These are phyloP conservation scores for Pelochelys cantorii DNA, from an alignment of 2,797 vertebrate genomes.

Conservation along the genomic window DNA sequence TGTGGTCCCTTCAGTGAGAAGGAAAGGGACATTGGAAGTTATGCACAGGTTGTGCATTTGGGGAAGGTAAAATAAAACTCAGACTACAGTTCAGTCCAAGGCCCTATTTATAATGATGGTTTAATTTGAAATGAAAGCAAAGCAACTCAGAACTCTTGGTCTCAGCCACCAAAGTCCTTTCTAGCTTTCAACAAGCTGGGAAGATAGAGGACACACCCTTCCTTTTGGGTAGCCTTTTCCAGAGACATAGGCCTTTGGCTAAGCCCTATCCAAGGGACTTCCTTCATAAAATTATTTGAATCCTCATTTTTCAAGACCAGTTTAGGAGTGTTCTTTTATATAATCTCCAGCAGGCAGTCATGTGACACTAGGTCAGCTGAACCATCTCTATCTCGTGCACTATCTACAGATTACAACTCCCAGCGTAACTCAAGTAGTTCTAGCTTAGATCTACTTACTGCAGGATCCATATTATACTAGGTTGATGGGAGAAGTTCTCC, in stretches of 20 bases:
- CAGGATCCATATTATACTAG: no score
- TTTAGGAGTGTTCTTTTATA: background rate
- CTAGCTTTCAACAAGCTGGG: background rate
- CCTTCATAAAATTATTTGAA: background rate
- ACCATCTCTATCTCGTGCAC: rapidly evolving
- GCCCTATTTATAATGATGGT: background rate
- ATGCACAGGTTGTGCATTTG: background rate
- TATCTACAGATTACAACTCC: background rate
- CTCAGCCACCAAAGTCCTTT: background rate
- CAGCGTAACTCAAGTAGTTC: background rate
- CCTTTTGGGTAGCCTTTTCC: background rate
- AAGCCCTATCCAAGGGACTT: background rate
- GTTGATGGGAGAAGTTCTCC: no score
- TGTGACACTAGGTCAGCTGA: rapidly evolving
- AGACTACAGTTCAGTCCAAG: background rate
- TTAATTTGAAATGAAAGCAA: constrained; percentile 7
- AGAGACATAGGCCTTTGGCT: background rate
- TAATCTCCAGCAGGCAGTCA: background rate
- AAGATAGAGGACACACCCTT: background rate
- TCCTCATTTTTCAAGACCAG: background rate
- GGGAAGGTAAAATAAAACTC: background rate
- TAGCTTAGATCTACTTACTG: no score
- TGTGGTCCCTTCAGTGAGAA: background rate
- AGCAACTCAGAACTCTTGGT: background rate
- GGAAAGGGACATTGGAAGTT: background rate